A percentile compares a stretch with the other conserved stretches of the same genome.
phyloP scores from a whole-genome alignment of 2,888 invertebrate genomes.

The Xylota segnis region DNA sequence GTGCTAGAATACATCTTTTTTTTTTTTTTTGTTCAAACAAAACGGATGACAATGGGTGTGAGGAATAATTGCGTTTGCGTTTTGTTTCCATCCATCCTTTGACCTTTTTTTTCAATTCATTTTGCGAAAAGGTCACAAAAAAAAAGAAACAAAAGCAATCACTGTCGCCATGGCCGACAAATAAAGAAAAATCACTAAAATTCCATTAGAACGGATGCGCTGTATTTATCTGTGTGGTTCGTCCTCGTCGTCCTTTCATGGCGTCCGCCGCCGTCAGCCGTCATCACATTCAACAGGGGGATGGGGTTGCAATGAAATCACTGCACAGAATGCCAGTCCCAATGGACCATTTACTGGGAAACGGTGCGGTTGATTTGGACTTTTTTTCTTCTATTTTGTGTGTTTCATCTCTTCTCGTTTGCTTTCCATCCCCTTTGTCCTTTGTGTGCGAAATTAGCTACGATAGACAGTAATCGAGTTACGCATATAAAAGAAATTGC shows the following conservation, averaged over 20 bases:
- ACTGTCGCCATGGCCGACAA: slow-evolving; percentile 38
- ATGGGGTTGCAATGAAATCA: slow-evolving; percentile 66
- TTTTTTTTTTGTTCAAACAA: slow-evolving; percentile 20
- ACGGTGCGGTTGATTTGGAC: slow-evolving; percentile 49
- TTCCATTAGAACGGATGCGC: slow-evolving; percentile 70
- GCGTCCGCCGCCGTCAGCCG: slow-evolving; percentile 10
- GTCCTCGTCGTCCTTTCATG: slow-evolving; percentile 48
- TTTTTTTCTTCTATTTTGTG: slow-evolving; percentile 8
- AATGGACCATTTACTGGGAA: slow-evolving; percentile 69
- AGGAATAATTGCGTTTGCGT: slow-evolving; percentile 55
- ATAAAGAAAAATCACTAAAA: slow-evolving; percentile 66
- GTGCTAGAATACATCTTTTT: neutral
- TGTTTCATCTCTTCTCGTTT: slow-evolving; percentile 8
- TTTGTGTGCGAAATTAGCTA: slow-evolving; percentile 79
- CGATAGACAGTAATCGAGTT: slow-evolving; percentile 80
- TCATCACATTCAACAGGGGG: slow-evolving; percentile 44
- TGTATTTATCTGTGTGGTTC: slow-evolving; percentile 73
- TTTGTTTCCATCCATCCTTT: neutral
- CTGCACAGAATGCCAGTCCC: slow-evolving; percentile 42
- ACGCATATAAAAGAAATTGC: slow-evolving; percentile 79
- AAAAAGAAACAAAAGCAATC: slow-evolving; percentile 64
- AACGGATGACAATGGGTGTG: slow-evolving; percentile 46
- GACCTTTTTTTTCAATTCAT: neutral
- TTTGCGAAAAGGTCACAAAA: slow-evolving; percentile 42
- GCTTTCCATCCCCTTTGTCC: slow-evolving; percentile 73